Conservation (phyloP, 2,888 invertebrate genomes). For the Keiferia lycopersicella region DNA sequence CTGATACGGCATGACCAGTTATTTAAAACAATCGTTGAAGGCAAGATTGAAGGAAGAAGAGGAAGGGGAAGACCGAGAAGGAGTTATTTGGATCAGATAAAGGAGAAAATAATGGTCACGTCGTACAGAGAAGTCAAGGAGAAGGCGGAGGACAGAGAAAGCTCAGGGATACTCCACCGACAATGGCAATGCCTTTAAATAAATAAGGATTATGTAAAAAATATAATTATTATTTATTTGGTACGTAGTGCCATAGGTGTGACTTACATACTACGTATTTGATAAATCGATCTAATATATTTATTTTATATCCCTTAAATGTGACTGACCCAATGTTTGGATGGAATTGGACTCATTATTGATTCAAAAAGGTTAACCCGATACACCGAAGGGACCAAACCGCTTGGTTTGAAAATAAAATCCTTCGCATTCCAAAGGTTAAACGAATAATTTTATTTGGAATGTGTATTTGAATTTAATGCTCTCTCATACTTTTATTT, state of each 20-base stretch:
- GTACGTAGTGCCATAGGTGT: neutral
- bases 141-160: too few species aligned
- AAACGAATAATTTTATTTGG: conserved; percentile 1
- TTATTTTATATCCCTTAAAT: conserved; percentile 22
- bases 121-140: too few species aligned
- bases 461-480: neutral
- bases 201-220: too few species aligned
- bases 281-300: neutral
- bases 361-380: conserved; percentile 68
- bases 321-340: conserved; percentile 45
- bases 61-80: too few species aligned
- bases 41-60: too few species aligned
- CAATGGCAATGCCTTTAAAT: too few species aligned
- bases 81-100: too few species aligned
- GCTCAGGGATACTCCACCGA: too few species aligned
- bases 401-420: neutral
- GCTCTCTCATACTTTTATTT: neutral
- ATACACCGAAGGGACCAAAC: conserved; percentile 47
- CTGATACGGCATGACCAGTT: too few species aligned
- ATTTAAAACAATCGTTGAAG: too few species aligned
- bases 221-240: too few species aligned
- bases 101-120: too few species aligned
- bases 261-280: neutral
- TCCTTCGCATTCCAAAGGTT: neutral
- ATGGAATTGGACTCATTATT: conserved; percentile 68